phyloP scores from a whole-genome alignment of 2,888 invertebrate species.

The Apoda limacodes region DNA sequence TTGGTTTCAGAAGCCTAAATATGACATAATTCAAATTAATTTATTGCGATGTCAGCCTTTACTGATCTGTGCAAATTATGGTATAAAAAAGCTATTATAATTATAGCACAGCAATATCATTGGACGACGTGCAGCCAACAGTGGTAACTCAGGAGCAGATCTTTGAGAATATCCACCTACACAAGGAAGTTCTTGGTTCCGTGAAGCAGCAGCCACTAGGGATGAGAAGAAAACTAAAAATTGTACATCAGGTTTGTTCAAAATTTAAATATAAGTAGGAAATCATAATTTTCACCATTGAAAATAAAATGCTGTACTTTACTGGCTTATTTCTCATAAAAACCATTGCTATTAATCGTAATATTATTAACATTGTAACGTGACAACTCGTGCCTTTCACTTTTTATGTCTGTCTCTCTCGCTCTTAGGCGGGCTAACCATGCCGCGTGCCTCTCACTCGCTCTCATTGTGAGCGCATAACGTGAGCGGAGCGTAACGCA shows the following conservation, averaged over 20 bases:
- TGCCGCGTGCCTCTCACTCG: too few relatives aligned
- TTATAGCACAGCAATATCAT: constrained; percentile 78
- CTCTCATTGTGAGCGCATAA: too few relatives aligned
- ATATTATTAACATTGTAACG: too few relatives aligned
- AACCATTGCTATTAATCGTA: too few relatives aligned
- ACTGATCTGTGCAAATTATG: too few relatives aligned
- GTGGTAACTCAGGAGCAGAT: constrained; percentile 86
- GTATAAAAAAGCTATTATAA: background rate
- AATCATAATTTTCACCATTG: background rate
- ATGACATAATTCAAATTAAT: too few relatives aligned
- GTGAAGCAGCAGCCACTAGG: constrained; percentile 89
- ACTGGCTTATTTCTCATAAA: background rate
- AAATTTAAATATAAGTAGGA: constrained; percentile 2
- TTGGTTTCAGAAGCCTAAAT: too few relatives aligned
- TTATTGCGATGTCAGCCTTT: too few relatives aligned
- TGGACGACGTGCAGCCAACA: constrained; percentile 74
- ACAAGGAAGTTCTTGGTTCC: constrained; percentile 90
- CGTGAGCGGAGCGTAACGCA: too few relatives aligned
- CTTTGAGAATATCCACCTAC: constrained; percentile 88
- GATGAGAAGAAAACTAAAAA: constrained; percentile 83
- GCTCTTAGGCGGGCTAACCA: too few relatives aligned
- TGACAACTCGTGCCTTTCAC: too few relatives aligned
- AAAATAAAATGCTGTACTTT: background rate
- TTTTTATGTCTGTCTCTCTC: too few relatives aligned
- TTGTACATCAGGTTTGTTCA: constrained; percentile 74